Evolutionary conservation across 2,888 invertebrate species (phyloP), one percentile per base, ranked within the genome.

Genomic region (Netelia fuscicornis): DNA sequence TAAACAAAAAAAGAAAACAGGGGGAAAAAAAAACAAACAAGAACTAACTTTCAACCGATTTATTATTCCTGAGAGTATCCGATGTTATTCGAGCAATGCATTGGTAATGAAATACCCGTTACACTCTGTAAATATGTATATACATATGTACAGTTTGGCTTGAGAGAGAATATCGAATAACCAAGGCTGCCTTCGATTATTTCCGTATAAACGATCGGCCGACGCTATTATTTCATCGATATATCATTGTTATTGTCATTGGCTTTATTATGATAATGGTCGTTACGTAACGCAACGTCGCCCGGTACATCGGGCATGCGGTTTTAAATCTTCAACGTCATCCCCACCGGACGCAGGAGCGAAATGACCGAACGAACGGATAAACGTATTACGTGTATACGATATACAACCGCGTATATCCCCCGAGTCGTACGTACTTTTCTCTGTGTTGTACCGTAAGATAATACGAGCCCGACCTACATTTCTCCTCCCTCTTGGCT

Each of bases 321-420:
- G 64, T 71, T 71, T 79, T 56, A 62, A 79, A 71, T 54, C 71
- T 64, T 64, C 37, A 79, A 79, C 79, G 62, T 71, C 54, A 62
- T 71, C 44, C 37, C 37, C 54, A 71, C 54, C 42, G 79, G 64
- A 71, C 60, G 68, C 62, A 37, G 6, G 37, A 54, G 78, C 42
- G 23, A 60, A 13, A 60, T 68, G 68, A 17, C 52, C 58, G 74
- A 42, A 68, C 68, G 67, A 48, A 52, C 64, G 70, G 23, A 80
- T 85, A 79, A 85, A 85, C 74, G 64, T 75, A 78, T 85, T 79
- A 85, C 68, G 78, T 68, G 48, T 54, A 72, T 81, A 75, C 42
- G 44, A n/a, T 20, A 76, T 65, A 58, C 58, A 17, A 9, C 9
- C 9, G 17, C 6, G 17, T 17, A 9, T 20, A 20, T 58, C 9